Percentiles rank a stretch among this genome's conserved stretches.
These are phyloP conservation scores for Microtus pennsylvanicus DNA, from an alignment of 2,113 vertebrate species.

Conservation along the genomic window DNA sequence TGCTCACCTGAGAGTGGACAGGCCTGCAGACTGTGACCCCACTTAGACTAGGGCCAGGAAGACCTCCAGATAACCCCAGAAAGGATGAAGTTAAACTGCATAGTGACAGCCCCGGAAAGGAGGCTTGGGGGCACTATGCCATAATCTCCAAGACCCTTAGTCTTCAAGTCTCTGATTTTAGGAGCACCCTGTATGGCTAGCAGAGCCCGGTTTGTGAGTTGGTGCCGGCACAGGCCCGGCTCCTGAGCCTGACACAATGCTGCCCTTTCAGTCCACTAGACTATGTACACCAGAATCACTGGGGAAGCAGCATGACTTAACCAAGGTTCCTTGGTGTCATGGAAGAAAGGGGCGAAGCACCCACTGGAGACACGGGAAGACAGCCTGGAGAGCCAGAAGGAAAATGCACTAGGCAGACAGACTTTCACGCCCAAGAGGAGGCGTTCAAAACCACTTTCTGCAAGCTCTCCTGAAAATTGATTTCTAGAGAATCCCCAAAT, in stretches of 20 bases:
- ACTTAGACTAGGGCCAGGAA: not conserved
- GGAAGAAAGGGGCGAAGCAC: not conserved
- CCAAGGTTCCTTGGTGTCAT: not conserved
- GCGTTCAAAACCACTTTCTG: not conserved
- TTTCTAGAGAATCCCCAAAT: accelerated
- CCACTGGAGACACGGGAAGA: not conserved
- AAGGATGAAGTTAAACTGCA: not conserved
- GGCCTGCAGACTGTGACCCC: accelerated
- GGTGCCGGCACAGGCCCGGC: accelerated
- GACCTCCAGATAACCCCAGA: not conserved
- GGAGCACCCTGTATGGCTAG: accelerated
- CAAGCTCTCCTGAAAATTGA: not conserved
- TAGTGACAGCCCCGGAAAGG: not conserved
- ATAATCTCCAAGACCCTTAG: accelerated
- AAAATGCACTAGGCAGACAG: not conserved
- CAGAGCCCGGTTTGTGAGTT: not conserved
- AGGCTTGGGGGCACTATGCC: accelerated
- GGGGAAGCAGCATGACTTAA: not conserved
- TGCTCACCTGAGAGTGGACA: not conserved
- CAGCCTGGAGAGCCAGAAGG: not conserved
- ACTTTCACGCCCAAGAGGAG: not conserved
- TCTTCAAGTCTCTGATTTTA: too few species aligned
- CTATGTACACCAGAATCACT: not conserved
- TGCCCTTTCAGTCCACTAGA: not conserved
- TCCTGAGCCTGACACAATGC: not conserved